These are phyloP conservation scores for Plectrocnemia conspersa DNA, from an alignment of 1,140 invertebrate genomes.

Conservation along the genomic window DNA sequence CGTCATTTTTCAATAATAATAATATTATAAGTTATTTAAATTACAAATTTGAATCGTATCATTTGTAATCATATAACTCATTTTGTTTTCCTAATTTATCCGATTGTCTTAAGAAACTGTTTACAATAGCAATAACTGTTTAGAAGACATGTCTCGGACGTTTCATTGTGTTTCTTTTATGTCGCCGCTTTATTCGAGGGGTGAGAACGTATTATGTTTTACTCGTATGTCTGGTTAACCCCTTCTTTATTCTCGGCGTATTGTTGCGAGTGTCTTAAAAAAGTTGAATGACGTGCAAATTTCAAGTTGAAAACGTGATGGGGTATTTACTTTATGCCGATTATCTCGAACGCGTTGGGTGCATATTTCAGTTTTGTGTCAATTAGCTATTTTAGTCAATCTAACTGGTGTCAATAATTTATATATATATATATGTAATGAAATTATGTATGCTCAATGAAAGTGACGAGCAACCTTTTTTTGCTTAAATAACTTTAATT, in stretches of 20 bases:
- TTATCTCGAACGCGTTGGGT: background rate
- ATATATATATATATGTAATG: background rate
- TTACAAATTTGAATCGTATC: too few relatives aligned
- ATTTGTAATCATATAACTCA: too few relatives aligned
- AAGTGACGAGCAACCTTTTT: background rate
- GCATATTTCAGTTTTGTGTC: background rate
- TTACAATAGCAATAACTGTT: too few relatives aligned
- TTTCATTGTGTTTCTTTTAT: too few relatives aligned
- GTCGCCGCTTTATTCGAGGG: too few relatives aligned
- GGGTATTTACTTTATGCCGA: slow-evolving; percentile 5
- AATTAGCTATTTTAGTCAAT: background rate
- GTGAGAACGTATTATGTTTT: slow-evolving; percentile 6
- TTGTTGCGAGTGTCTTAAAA: slow-evolving; percentile 28
- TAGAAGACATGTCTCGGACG: too few relatives aligned
- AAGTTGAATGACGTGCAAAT: slow-evolving; percentile 9
- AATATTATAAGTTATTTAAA: too few relatives aligned
- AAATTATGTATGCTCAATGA: background rate
- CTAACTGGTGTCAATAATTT: background rate
- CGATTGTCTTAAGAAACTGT: too few relatives aligned
- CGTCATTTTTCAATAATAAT: too few relatives aligned
- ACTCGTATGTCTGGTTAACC: slow-evolving; percentile 17
- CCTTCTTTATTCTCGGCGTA: slow-evolving; percentile 22
- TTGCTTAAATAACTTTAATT: too few relatives aligned
- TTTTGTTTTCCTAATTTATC: too few relatives aligned
- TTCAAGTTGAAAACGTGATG: slow-evolving; percentile 11